Evolutionary conservation across 2,888 invertebrate genomes (phyloP).

Genomic region (Laothoe populi): DNA sequence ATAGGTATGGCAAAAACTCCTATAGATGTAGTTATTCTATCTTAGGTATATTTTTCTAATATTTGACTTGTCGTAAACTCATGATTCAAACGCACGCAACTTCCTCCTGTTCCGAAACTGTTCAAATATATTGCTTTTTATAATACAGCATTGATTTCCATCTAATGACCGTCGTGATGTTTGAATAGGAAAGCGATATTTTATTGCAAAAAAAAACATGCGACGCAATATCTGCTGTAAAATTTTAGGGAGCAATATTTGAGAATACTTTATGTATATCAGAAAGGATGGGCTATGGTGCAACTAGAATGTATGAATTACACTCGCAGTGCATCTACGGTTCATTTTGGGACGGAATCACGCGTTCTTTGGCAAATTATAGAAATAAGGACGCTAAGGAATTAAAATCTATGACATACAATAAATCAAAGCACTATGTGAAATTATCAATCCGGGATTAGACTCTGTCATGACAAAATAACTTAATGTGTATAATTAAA

Average conservation of each 20-base stretch:
- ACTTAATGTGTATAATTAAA: not conserved
- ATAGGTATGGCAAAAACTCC: not conserved
- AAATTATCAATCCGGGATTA: too few species aligned
- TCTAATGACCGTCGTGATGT: slow-evolving; percentile 42
- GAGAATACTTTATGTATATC: not conserved
- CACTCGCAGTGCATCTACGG: not conserved
- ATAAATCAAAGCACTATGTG: too few species aligned
- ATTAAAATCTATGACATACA: too few species aligned
- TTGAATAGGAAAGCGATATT: slow-evolving; percentile 27
- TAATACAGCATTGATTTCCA: slow-evolving; percentile 41
- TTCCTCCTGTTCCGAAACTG: slow-evolving; percentile 28
- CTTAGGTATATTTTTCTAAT: not conserved
- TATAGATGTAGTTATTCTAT: not conserved
- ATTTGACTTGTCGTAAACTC: slow-evolving; percentile 8
- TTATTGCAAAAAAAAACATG: not conserved
- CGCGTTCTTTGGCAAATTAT: not conserved
- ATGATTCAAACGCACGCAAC: slow-evolving; percentile 39
- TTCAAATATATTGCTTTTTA: slow-evolving; percentile 39
- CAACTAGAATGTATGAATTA: too few species aligned
- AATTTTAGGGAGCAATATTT: not conserved
- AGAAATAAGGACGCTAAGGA: too few species aligned
- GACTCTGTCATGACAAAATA: not conserved
- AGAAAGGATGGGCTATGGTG: not conserved
- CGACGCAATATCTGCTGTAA: not conserved
- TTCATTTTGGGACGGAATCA: not conserved